These are phyloP conservation scores for Larimichthys crocea DNA, from an alignment of 2,113 vertebrate genomes.

Conservation along the genomic window DNA sequence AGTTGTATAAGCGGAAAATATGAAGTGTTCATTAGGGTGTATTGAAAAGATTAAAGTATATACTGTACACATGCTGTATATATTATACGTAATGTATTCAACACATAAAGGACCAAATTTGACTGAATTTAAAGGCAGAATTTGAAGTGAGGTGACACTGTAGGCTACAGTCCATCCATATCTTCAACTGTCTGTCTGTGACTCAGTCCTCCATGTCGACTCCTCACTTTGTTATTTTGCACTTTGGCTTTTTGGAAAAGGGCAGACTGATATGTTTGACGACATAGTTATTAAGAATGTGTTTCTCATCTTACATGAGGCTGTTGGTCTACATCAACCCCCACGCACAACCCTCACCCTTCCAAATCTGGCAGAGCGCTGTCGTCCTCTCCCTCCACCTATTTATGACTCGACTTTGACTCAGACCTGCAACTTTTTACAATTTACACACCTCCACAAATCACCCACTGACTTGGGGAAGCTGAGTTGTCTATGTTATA, in stretches of 20 bases:
- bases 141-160: background rate
- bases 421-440: conserved; percentile 66
- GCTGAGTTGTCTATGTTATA: conserved; percentile 31
- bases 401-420: conserved; percentile 76
- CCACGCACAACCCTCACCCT: background rate
- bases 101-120: background rate
- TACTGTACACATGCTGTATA: too few relatives aligned
- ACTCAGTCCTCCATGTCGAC: background rate
- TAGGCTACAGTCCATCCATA: background rate
- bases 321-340: conserved; percentile 57
- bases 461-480: conserved; percentile 61
- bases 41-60: background rate
- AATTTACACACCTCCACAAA: conserved; percentile 79
- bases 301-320: conserved; percentile 60
- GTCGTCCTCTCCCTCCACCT: conserved; percentile 59
- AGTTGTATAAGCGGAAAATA: background rate
- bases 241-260: conserved; percentile 22
- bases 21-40: background rate
- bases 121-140: background rate
- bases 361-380: conserved; percentile 40
- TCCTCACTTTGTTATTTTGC: conserved; percentile 34
- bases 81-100: background rate
- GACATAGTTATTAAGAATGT: conserved; percentile 74
- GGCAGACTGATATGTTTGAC: conserved; percentile 69
- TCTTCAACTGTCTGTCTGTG: background rate